Base-by-base conservation (phyloP, 2,888 invertebrate species). In the Dorcus parallelipipedus region DNA sequence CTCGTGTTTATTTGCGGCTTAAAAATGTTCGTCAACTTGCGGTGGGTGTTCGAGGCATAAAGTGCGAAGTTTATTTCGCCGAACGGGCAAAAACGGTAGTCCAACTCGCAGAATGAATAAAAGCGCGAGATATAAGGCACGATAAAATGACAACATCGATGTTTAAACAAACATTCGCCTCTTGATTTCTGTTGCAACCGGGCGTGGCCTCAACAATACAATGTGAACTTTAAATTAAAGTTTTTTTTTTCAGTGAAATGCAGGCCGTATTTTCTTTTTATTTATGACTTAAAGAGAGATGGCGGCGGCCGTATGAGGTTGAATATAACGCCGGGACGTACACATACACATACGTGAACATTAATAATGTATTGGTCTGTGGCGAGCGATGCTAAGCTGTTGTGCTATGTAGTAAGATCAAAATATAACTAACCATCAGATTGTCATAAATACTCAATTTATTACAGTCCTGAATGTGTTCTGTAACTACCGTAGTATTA, bases 391-490 rank as follows among this genome's bases (percentile, higher is more conserved):
- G 52, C 48, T 49, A 20, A 45, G 38, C 55, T 54, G 38, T 49
- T 58, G 54, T 56, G 56, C 54, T 42, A 59, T 52, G 64, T 54
- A 61, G 61, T 56, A 59, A 64, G 49, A 64, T 58, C 60, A 60
- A 64, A 64, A 62, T 61, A 53, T 58, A 49, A 56, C 49, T 41
- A 41, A 54, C 61, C 49, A 61, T 58, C 60, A 56, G 62, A 58
- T 52, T 54, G 62, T 59, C 59, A 62, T 64, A 64, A 62, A 62
- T 58, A 54, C 45, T 45, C 52, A 56, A 64, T 64, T 64, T 64
- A 64, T 62, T 56, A 48, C 56, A 26, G 39, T 59, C 45, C 59
- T 62, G 58, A 64, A 51, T 49, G 52, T 23, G 52, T 61, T 63
- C 54, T 61, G 47, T 43, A 57, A 61, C 58, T 53, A 61, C 53